Evolutionary conservation across 1,140 invertebrate genomes (phyloP), one percentile per base, ranked within the genome.

Genomic region (Eumeta japonica): DNA sequence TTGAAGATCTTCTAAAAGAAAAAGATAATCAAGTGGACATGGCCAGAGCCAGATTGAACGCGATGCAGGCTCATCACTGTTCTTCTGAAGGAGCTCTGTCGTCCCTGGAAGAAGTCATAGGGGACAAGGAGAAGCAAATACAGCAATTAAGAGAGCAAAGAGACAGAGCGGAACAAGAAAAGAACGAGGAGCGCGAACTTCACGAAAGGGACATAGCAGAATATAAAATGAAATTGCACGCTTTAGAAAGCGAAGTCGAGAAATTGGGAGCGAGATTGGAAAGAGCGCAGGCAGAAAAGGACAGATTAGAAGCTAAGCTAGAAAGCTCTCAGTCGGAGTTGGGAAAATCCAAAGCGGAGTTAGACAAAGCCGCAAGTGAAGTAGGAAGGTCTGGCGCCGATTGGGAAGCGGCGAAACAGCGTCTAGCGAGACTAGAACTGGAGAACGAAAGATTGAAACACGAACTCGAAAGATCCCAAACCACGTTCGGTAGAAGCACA

Each of bases 1-100:
- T 98, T 28, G 96, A 98, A 79, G 94, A 97, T 62, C 79, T 96
- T 31, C 79, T 98, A 9, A 94, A 95, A 75, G 95, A 98, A 68
- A 98, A 98, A 76, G 96, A 98, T 68, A 94, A 95, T 66, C 93
- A 97, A 79, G 89, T 98, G 37, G 92, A 94, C 54, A 93, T 95
- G 87, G 90, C 94, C 0, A 81, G 93, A 46, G 88, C 91, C 10
- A 83, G 94, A 37, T 66, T 95, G 7, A 88, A 89, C 10, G 86
- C 89, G 24, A 92, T 94, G 84, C 92, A 94, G 79, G 89, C 90
- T 4, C 90, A 94, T 56, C 90, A 94, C 62, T 93, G 90, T 66
- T 91, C 86, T 40, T 92, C 88, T 28, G 92, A 94, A 76, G 92
- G 92, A 31, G 92, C 92, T 5, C 76, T 97, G 19, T 90, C 89